phyloP scores from a whole-genome alignment of 92 coral and sea anemone species.

The Zoanthus sociatus region DNA sequence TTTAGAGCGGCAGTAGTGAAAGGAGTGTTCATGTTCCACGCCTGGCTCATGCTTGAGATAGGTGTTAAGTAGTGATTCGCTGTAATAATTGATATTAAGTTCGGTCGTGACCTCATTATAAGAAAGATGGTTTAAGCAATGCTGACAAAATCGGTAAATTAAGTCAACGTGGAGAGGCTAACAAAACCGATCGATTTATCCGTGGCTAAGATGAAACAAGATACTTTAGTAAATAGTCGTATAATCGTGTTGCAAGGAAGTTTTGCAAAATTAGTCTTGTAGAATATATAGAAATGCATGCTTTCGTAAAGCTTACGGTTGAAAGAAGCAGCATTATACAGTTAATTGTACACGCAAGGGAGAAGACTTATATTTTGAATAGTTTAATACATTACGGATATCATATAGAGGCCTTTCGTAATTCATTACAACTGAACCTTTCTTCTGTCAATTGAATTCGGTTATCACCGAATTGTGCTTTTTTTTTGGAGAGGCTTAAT shows the following conservation, averaged over 20 bases:
- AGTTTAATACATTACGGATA: too few relatives aligned
- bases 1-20: background rate
- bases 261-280: background rate
- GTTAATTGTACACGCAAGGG: background rate
- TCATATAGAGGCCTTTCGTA: too few relatives aligned
- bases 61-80: background rate
- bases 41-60: too few relatives aligned
- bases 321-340: background rate
- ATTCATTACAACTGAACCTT: too few relatives aligned
- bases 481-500: too few relatives aligned
- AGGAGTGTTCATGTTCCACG: background rate
- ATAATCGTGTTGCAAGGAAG: background rate
- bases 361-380: too few relatives aligned
- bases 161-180: background rate
- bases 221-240: background rate
- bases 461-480: too few relatives aligned
- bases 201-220: background rate
- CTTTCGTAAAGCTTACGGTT: constrained; percentile 8
- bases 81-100: background rate
- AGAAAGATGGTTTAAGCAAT: background rate
- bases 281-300: background rate
- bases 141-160: background rate
- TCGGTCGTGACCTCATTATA: background rate
- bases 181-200: background rate
- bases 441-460: too few relatives aligned